These are phyloP conservation scores for Trinorchestia longiramus DNA, from an alignment of 1,140 invertebrate genomes.

Conservation along the genomic window DNA sequence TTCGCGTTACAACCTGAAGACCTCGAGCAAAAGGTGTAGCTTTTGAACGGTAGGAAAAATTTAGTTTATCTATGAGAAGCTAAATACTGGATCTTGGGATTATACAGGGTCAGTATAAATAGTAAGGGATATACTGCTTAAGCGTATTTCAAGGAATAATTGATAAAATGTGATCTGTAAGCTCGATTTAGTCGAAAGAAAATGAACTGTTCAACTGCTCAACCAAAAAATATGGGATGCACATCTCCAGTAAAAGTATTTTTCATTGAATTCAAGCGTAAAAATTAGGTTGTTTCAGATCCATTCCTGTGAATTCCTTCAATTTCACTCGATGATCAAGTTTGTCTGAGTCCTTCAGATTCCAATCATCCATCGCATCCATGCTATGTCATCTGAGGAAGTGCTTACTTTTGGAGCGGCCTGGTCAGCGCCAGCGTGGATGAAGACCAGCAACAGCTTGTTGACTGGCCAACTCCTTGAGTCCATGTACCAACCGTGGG, in stretches of 20 bases:
- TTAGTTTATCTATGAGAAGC: neutral
- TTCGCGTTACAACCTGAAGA: constrained; percentile 80
- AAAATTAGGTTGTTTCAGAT: neutral
- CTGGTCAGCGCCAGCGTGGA: constrained; percentile 92
- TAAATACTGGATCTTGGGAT: no score
- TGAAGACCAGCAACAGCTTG: constrained; percentile 84
- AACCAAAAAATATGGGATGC: no score
- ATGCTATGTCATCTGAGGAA: constrained; percentile 69
- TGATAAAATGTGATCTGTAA: no score
- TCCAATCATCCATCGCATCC: constrained; percentile 76
- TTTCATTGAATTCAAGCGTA: neutral
- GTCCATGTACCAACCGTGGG: constrained; percentile 83
- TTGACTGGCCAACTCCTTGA: constrained; percentile 76
- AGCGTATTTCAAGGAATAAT: no score
- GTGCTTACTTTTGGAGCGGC: constrained; percentile 78
- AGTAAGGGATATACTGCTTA: no score
- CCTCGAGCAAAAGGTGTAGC: constrained; percentile 75
- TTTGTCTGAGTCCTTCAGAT: constrained; percentile 73
- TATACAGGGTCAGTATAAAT: no score
- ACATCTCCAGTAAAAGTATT: no score
- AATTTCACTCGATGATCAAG: neutral
- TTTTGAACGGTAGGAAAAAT: neutral
- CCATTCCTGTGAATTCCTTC: neutral
- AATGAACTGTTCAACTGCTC: no score
- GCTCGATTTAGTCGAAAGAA: no score